Evolutionary conservation across 2,113 vertebrate genomes (phyloP), one percentile per base, ranked within the genome.

Genomic region (Romanogobio albipinnatus): DNA sequence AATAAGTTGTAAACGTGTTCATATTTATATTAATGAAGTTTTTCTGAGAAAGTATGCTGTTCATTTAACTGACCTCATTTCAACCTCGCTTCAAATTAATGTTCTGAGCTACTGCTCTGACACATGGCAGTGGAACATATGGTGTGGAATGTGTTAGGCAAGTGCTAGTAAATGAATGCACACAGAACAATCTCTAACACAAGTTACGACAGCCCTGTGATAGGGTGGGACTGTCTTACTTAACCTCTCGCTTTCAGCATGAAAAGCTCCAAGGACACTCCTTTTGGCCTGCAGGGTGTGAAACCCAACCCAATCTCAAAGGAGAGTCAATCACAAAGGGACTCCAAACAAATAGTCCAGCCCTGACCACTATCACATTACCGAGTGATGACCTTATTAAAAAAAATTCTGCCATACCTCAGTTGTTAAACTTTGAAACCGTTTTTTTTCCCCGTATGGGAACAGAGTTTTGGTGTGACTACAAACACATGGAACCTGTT

Each of bases 231-330:
- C 66, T 74, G 53, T 47, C 24, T 73, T 47, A 53, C 26, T 82
- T 53, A 68, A 71, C 26, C 75, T 59, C 53, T 56, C 36, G 6
- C 82, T 59, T 59, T 56, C 56, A 47, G 17, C 5, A 76, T 73
- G 85, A 53, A 82, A 53, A 53, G 13, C 64, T 64, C 24, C 10
- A 33, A 36, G 79, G 79, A 81, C 79, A 81, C 79, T 81, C 78
- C 78, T 26, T 81, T 64, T 53, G 61, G 45, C 45, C 66, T 68
- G 79, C 45, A 68, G 79, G 79, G 61, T 26, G 3, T 81, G 61
- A 81, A 81, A 81, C 79, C 61, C 61, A 81, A 81, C 79, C 62
- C 17, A 68, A 36, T 81, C 79, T 81, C 79, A 81, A 68, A 81
- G 61, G 61, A 64, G 39, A 66, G 79, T 81, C 62, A 36, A 5